These are phyloP conservation scores for Sinella curviseta DNA, from an alignment of 1,140 invertebrate species.

Conservation along the genomic window DNA sequence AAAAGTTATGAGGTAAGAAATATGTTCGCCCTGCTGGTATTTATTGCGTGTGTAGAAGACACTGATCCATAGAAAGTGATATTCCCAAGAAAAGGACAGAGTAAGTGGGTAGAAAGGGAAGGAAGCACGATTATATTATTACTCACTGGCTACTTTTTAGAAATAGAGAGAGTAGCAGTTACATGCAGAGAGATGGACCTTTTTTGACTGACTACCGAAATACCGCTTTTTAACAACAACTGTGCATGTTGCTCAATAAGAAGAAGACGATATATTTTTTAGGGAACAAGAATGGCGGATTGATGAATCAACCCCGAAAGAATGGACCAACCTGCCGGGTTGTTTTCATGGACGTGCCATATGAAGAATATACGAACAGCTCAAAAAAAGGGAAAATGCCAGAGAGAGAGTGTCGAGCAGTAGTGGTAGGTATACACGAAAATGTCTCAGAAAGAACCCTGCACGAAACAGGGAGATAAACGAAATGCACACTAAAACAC, in stretches of 20 bases:
- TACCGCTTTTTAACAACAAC: too few species aligned
- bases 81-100: not conserved
- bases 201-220: too few species aligned
- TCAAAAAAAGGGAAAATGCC: not conserved
- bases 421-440: not conserved
- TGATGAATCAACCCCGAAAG: conserved; percentile 10
- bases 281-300: too few species aligned
- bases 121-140: too few species aligned
- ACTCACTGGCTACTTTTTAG: not conserved
- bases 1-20: not conserved
- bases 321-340: not conserved
- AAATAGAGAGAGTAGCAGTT: too few species aligned
- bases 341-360: not conserved
- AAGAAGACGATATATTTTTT: too few species aligned
- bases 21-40: not conserved
- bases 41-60: not conserved
- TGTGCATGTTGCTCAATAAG: too few species aligned
- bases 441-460: not conserved
- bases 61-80: not conserved
- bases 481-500: not conserved
- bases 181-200: too few species aligned
- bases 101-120: too few species aligned
- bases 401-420: not conserved
- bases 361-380: not conserved
- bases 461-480: not conserved